These are phyloP conservation scores for Seriola aureovittata DNA, from an alignment of 2,113 vertebrate species.

Conservation along the genomic window DNA sequence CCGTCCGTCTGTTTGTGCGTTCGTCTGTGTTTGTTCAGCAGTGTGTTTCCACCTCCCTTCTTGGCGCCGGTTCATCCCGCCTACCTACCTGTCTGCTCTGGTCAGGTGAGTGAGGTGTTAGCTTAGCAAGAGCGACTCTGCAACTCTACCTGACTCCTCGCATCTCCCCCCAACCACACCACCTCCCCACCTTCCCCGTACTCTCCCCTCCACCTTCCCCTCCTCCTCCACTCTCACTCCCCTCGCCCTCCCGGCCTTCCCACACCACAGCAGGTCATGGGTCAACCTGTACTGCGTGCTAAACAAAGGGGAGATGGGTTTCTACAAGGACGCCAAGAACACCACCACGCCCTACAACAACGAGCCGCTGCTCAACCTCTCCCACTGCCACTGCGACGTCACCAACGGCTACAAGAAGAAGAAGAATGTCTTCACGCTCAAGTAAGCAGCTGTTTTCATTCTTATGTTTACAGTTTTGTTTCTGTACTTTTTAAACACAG, in stretches of 20 bases:
- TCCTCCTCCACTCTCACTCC: neutral
- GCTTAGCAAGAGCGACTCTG: constrained; percentile 67
- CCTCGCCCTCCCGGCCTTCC: constrained; percentile 25
- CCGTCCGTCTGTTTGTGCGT: constrained; percentile 50
- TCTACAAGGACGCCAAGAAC: constrained; percentile 95
- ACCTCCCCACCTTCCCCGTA: constrained; percentile 13
- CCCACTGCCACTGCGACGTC: constrained; percentile 89
- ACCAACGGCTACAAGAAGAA: constrained; percentile 97
- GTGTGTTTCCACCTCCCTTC: constrained; percentile 79
- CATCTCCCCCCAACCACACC: constrained; percentile 41
- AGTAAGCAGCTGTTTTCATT: constrained; percentile 77
- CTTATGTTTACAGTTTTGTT: neutral
- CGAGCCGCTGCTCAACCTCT: constrained; percentile 90
- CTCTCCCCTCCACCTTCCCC: constrained; percentile 10
- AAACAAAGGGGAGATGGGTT: constrained; percentile 93
- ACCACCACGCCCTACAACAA: constrained; percentile 87
- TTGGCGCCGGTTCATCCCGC: constrained; percentile 75
- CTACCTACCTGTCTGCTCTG: constrained; percentile 75
- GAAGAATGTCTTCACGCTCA: constrained; percentile 97
- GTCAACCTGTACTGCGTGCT: constrained; percentile 95
- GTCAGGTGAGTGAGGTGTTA: constrained; percentile 84
- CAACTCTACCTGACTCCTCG: constrained; percentile 69
- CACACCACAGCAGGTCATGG: constrained; percentile 90
- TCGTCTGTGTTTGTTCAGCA: constrained; percentile 81
- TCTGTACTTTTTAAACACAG: neutral